Base-by-base conservation (phyloP, 2,113 vertebrate species). In the Tringa solitaria region DNA sequence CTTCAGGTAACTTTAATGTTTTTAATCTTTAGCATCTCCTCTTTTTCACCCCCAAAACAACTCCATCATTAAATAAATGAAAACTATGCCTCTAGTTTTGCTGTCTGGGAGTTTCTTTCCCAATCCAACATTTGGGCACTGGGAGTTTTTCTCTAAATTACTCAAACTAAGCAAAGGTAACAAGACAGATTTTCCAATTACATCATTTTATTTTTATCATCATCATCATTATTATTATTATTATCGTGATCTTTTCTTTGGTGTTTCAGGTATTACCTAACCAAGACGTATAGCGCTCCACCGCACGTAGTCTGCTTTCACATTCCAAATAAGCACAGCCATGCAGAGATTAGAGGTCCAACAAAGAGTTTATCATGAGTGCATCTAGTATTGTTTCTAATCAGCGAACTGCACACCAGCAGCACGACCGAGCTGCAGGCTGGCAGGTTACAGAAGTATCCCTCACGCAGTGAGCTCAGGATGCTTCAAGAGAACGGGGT, bases 281-380 rank as follows among this genome's bases (percentile, higher is more conserved):
- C 56, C 0, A 1, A 87, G 85, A 74, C 32, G 76, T 65, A 79
- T 8, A 75, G 96, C 65, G 93, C 69, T 77, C 91, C 91, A 32
- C 53, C 84, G 95, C 94, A 97, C 83, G 41, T 96, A 96, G 89
- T 67, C 97, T 90, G 87, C 95, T 67, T 93, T 92, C 87, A 20
- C 90, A 35, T 93, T 87, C 96, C 89, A 95, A 87, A 88, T 57
- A 69, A 95, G 91, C 82, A 74, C n/a, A 95, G 95, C 22, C 65
- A 89, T 13, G 79, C 97, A 97, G 95, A 97, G 93, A 98, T 96
- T 79, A 98, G 95, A 97, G 61, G 41, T 69, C 91, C 95, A 93
- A 97, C 96, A 92, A 96, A 91, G 92, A 75, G 90, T 90, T 95
- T 88, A 97, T 97, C 96, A 41, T 39, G 87, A 95, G 92, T 95